Evolutionary conservation across 2,888 invertebrate genomes (phyloP), one percentile per base, ranked within the genome.

Genomic region (Hydriomena furcata): DNA sequence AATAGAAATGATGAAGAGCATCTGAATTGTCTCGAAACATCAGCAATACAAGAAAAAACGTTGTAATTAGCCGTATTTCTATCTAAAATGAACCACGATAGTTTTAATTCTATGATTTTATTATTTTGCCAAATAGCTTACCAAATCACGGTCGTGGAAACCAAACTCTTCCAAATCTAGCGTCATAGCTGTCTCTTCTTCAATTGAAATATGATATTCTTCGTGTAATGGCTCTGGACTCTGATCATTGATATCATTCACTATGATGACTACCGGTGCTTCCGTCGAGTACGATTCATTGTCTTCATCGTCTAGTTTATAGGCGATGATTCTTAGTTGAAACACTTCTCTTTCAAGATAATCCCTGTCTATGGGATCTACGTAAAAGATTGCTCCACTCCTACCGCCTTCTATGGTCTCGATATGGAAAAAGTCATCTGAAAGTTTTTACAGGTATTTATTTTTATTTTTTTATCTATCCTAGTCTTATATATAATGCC

Each of bases 171-270:
- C 65, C 51, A 92, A 87, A 53, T 79, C 73, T 1, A 92, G 69
- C 0, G 89, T 89, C 65, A 84, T 68, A 5, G 91, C 84, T 2
- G 84, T 92, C 65, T 91, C 92, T 71, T 94, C 94, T 7, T 74
- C 62, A 28, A 93, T 91, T 0, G 60, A 51, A 3, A 92, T 73
- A 4, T 37, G 48, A 50, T 87, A 84, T 3, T 75, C 76, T 0
- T 60, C 12, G 0, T 80, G 66, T 7, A 82, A 64, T 0, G 93
- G 91, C 59, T 68, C 63, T 0, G 95, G 95, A 7, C 65, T 67
- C 66, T 95, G 92, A 70, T 96, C 94, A 70, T 96, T 95, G 20
- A 94, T 82, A 56, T 91, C 91, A 36, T 91, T 79, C 1, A 91
- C 83, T 46, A 92, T 91, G 38, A 92, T 83, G 7, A 86, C 84